Base-by-base conservation (phyloP, 1,140 invertebrate species). In the Drosophila nannoptera region DNA sequence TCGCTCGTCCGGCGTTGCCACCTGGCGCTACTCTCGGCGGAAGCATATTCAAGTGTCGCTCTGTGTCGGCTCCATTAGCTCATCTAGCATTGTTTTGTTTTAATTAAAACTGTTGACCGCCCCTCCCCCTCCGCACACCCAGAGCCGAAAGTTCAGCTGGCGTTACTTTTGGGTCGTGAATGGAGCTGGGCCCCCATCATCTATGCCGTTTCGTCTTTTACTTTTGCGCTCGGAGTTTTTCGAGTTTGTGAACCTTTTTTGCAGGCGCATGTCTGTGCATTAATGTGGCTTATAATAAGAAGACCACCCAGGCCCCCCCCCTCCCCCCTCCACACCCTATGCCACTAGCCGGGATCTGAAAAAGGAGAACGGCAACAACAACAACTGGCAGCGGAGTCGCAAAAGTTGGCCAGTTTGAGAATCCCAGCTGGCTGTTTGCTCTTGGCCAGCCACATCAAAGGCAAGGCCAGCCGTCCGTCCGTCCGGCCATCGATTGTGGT, bases 221-320 rank as follows among this genome's bases (percentile, higher is more conserved):
- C 71, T 70, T 70, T 65, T 48, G 43, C 29, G 16, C 58, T 49
- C 43, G 46, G 46, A 68, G 53, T 63, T 69, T 69, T 53, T 69
- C 59, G 60, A 48, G 49, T 52, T 60, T 42, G 40, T 46, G 35
- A 73, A 75, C 73, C 65, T 75, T 78, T 78, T 78, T 68, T 64
- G 60, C 46, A 54, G 61, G 64, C 63, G 80, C 80, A 86, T 86
- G 81, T 86, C 80, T 86, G 69, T 86, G 77, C 80, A 84, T 84
- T 84, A 84, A 84, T 84, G 80, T 80, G 81, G 81, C 80, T 81
- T 84, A 84, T 84, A 84, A 84, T 84, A 81, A 84, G 75, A 76
- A 65, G 53, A 69, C 22, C 22, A 22, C 22, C 22, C 22, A 22
- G 40, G 12, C 31, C 36, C 14, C 16, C 9, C 36, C n/a, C n/a